These are phyloP conservation scores for Apantesis nais DNA, from an alignment of 2,888 invertebrate genomes.

Conservation along the genomic window DNA sequence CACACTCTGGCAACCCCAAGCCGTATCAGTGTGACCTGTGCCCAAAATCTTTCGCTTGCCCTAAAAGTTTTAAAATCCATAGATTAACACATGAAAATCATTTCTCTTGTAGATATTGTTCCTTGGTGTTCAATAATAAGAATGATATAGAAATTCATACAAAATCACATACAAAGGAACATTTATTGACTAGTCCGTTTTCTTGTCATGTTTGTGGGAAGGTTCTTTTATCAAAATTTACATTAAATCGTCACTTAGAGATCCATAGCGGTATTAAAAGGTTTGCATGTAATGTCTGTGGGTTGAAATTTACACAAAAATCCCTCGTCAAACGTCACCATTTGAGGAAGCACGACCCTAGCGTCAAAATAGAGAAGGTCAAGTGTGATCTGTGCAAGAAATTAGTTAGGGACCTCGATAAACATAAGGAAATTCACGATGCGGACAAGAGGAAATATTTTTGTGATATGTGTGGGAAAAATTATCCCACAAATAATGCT, in stretches of 20 bases:
- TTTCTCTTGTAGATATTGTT: constrained; percentile 30
- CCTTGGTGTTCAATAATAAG: constrained; percentile 14
- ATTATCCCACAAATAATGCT: constrained; percentile 18
- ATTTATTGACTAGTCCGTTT: neutral
- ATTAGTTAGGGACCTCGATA: constrained; percentile 17
- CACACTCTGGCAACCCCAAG: constrained; percentile 5
- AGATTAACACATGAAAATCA: constrained; percentile 29
- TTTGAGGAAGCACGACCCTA: constrained; percentile 19
- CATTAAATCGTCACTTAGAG: constrained; percentile 28
- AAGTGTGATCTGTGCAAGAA: constrained; percentile 38
- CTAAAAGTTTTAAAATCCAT: constrained; percentile 22
- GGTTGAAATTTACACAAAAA: constrained; percentile 26
- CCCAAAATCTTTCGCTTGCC: neutral
- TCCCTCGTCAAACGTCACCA: constrained; percentile 14
- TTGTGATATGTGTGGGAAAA: constrained; percentile 30
- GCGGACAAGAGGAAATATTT: constrained; percentile 6
- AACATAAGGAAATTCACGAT: constrained; percentile 25
- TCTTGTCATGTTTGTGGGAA: constrained; percentile 26
- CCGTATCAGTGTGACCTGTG: constrained; percentile 27
- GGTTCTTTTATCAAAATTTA: neutral
- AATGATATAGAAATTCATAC: constrained; percentile 1
- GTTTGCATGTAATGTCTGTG: constrained; percentile 22
- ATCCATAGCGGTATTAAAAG: constrained; percentile 19
- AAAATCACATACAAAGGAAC: neutral
- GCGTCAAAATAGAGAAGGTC: neutral